Evolutionary conservation across 2,113 vertebrate species (phyloP), one percentile per base, ranked within the genome.

Genomic region (Notothenia rossii): DNA sequence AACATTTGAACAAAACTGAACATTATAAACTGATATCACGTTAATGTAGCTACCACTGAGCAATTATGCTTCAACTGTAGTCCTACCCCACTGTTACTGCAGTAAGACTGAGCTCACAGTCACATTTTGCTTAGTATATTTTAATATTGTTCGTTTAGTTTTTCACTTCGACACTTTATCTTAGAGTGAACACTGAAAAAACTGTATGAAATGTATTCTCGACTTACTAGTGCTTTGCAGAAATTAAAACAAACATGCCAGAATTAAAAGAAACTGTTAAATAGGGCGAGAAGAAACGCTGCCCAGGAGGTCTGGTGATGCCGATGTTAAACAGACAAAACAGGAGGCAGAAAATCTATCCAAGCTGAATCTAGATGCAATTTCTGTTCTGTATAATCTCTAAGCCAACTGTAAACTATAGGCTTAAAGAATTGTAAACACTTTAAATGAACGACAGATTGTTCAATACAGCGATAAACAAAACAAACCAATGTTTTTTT

Each of bases 391-490:
- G n/a, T 49, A 53, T 49, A 53, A 12, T 20, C n/a, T 22, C 13
- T 45, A 45, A 53, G 8, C 11, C 59, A 17, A 25, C 18, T 25
- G 14, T 25, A 74, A 53, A 72, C 48, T 20, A 29, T 29, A 43
- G 40, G 10, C 45, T 60, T 29, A 12, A 20, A 72, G 15, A 76
- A 56, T 6, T 67, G 45, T 33, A 33, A 75, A 48, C 61, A 56
- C 12, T 5, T 20, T 14, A 68, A 53, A 53, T 45, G 50, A 7
- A 33, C n/a, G 18, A 20, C 65, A 53, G 64, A 67, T 36, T 5
- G 33, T 53, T 36, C 53, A 67, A 53, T 40, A 14, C 29, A 14
- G 7, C 25, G 18, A 69, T 33, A 22, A 22, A 22, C 51, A 55
- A 33, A 69, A 22, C 13, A 25, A 43, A 13, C 12, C 36, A 25